Evolutionary conservation across 2,888 invertebrate species (phyloP), one percentile per base, ranked within the genome.

Genomic region (Helicoverpa assulta): DNA sequence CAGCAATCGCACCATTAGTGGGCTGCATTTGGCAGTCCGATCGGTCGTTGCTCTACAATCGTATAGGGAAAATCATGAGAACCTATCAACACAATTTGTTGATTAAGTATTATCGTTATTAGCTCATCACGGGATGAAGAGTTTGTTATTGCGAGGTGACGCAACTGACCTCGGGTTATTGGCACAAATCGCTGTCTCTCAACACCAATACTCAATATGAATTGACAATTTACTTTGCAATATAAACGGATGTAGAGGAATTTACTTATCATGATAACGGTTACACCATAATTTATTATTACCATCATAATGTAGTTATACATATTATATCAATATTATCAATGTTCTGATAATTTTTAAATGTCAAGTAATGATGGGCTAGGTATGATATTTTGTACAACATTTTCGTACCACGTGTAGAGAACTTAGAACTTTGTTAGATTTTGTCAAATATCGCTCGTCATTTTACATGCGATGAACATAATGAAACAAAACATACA

Each of bases 41-140:
- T 50, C 67, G 67, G 76, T 63, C 76, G 61, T 76, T 80, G 66
- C 59, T 77, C 76, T 19, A 56, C 8, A 43, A 61, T 18, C 52
- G 33, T n/a, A 29, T 19, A 12, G 29, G 29, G 37, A 51, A 60
- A 33, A 29, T 1, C n/a, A 29, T 40, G n/a, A 66, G 8, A 40
- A 61, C 21, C 14, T 1, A 57, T 43, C n/a, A 10, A 26, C 43
- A 58, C 8, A 33, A 33, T 29, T 21, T 7, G 40, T 33, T 14
- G 50, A 58, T 55, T 47, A n/a, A n/a, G n/a, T n/a, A 52, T 56
- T 12, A 37, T 55, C 29, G 6, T 37, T 51, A 59, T 59, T 52
- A 33, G 12, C 6, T 50, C 0, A 19, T 5, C 16, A 21, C n/a
- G 55, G 33, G 14, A 18, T 52, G 33, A 29, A 26, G 14, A 50